phyloP scores from a whole-genome alignment of 2,797 vertebrate genomes.

The Taenioides sp. region DNA sequence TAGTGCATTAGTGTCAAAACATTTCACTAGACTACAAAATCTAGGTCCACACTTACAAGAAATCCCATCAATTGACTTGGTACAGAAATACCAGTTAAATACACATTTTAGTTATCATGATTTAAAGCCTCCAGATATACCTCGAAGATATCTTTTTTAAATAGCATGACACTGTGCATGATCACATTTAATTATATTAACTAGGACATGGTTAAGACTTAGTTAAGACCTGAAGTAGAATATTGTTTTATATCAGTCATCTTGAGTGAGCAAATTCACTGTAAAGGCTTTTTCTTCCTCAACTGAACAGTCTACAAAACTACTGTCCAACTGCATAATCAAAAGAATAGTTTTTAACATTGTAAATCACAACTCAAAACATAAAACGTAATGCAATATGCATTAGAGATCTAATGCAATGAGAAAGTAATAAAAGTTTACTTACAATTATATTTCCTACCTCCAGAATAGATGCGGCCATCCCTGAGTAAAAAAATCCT shows the following conservation, averaged over 20 bases:
- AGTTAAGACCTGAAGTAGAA: too few relatives aligned
- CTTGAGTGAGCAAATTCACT: too few relatives aligned
- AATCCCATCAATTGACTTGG: neutral
- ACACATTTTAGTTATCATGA: neutral
- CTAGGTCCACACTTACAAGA: neutral
- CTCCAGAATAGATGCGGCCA: constrained; percentile 91
- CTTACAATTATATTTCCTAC: constrained; percentile 81
- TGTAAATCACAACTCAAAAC: neutral
- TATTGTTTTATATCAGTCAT: too few relatives aligned
- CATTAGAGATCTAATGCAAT: neutral
- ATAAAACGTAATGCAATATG: neutral
- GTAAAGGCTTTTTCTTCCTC: too few relatives aligned
- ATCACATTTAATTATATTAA: neutral
- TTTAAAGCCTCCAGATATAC: constrained; percentile 15
- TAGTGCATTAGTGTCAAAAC: constrained; percentile 17
- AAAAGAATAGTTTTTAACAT: neutral
- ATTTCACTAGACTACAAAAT: constrained; percentile 2
- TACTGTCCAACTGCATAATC: neutral
- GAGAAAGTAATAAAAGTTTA: constrained; percentile 28
- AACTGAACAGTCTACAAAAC: neutral
- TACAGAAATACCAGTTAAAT: neutral
- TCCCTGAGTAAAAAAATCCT: constrained; percentile 85
- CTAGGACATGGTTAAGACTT: too few relatives aligned
- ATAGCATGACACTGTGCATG: neutral
- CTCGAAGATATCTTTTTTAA: too few relatives aligned